Evolutionary conservation across 2,113 vertebrate genomes (phyloP).

Genomic region (Rhadina sibilatrix): DNA sequence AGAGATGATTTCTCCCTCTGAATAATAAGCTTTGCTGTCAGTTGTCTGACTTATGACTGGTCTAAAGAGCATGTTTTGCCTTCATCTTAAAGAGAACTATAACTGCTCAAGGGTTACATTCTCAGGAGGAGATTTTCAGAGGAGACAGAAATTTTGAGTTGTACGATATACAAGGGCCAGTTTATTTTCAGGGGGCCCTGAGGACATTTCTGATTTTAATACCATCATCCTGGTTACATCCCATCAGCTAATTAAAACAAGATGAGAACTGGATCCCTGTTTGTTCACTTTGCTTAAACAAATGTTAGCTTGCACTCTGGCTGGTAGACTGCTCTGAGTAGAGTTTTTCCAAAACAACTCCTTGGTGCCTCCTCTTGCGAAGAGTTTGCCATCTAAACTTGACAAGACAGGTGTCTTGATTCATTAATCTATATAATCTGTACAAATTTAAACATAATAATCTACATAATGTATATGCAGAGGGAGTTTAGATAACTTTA

Average conservation of each 20-base stretch:
- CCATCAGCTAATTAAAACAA: not conserved
- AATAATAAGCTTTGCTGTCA: not conserved
- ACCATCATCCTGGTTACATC: not conserved
- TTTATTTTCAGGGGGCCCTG: not conserved
- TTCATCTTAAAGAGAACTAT: not conserved
- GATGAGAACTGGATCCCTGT: not conserved
- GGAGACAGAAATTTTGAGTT: not conserved
- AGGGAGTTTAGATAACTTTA: not conserved
- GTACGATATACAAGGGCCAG: accelerated
- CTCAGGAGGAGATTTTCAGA: not conserved
- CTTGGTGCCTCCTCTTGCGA: not conserved
- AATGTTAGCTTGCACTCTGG: not conserved
- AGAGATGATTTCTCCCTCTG: not conserved
- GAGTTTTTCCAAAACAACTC: not conserved
- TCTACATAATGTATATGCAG: not conserved
- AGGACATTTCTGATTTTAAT: not conserved
- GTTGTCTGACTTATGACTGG: not conserved
- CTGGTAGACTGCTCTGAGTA: not conserved
- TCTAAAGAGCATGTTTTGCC: not conserved
- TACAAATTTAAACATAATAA: not conserved
- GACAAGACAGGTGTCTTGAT: not conserved
- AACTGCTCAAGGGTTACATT: not conserved
- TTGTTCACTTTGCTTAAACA: not conserved
- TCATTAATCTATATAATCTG: not conserved
- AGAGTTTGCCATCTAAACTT: not conserved